phyloP scores from a whole-genome alignment of 2,113 vertebrate genomes.

The Ramphastos sulfuratus region DNA sequence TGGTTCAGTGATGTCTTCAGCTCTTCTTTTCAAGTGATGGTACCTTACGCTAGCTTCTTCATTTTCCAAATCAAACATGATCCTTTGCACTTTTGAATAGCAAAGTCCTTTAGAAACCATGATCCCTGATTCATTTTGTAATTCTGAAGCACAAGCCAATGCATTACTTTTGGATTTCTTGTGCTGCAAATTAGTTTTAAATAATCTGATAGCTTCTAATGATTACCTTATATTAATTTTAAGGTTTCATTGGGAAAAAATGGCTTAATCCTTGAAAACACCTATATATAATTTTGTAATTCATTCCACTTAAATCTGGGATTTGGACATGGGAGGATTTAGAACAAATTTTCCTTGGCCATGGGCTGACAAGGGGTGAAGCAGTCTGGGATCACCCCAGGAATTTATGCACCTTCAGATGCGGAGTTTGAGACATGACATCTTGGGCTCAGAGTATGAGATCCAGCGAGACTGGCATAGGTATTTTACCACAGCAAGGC shows the following conservation, averaged over 20 bases:
- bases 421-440: rapidly evolving
- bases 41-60: neutral
- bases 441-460: neutral
- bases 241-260: neutral
- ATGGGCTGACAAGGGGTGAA: neutral
- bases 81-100: neutral
- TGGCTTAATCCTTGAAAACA: neutral
- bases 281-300: neutral
- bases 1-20: neutral
- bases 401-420: neutral
- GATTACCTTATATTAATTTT: neutral
- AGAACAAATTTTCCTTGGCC: neutral
- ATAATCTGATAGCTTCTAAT: neutral
- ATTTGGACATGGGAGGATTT: neutral
- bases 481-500: neutral
- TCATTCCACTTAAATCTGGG: neutral
- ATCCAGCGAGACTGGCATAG: neutral
- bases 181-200: neutral
- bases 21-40: neutral
- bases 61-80: neutral
- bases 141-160: neutral
- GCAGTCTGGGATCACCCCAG: neutral
- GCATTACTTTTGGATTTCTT: neutral
- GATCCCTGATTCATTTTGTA: neutral
- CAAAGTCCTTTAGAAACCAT: neutral